phyloP scores from a whole-genome alignment of 2,113 vertebrate genomes.

The Tenebrosternarchus preto region DNA sequence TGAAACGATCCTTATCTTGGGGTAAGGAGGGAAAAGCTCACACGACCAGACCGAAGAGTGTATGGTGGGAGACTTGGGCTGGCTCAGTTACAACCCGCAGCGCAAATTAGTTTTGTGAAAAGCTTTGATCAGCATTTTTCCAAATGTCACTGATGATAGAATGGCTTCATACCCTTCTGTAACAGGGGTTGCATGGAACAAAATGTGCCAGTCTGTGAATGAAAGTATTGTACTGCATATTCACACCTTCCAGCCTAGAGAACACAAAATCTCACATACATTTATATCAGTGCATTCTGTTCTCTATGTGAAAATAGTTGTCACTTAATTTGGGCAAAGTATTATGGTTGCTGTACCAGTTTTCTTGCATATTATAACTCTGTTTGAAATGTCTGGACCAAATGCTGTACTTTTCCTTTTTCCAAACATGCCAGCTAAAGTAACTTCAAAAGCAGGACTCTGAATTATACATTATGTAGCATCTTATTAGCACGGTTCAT shows the following conservation, averaged over 20 bases:
- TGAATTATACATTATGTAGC: too few species aligned
- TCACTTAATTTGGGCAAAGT: too few species aligned
- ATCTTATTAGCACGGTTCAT: too few species aligned
- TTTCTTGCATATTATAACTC: background rate
- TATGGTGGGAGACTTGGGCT: slow-evolving; percentile 4
- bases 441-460: too few species aligned
- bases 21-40: background rate
- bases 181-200: slow-evolving; percentile 47
- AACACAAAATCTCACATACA: background rate
- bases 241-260: background rate
- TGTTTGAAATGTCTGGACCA: background rate
- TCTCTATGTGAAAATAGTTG: background rate
- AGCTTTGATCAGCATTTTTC: slow-evolving; percentile 74
- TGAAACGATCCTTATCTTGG: slow-evolving; percentile 25
- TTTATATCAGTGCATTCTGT: background rate
- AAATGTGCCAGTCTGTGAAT: slow-evolving; percentile 45
- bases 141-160: slow-evolving; percentile 64
- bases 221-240: slow-evolving; percentile 31
- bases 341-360: background rate
- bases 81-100: slow-evolving; percentile 29
- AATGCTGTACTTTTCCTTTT: background rate
- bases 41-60: slow-evolving; percentile 4
- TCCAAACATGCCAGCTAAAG: background rate
- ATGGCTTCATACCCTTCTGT: slow-evolving; percentile 58
- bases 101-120: slow-evolving; percentile 68